These are phyloP conservation scores for Dioctria rufipes DNA, from an alignment of 2,888 invertebrate species.

Conservation along the genomic window DNA sequence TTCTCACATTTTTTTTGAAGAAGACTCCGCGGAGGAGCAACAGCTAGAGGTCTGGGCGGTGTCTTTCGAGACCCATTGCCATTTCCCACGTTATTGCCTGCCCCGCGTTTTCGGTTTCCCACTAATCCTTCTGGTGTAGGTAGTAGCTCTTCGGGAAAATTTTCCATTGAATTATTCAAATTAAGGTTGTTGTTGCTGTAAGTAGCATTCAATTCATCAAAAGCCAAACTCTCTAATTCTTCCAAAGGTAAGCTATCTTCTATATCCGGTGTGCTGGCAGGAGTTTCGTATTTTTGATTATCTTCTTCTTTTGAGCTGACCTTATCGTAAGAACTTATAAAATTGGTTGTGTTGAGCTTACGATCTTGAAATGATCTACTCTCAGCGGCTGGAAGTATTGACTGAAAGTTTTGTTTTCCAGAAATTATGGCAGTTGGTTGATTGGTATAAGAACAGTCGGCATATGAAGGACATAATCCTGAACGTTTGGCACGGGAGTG, in stretches of 20 bases:
- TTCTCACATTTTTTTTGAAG: constrained; percentile 75
- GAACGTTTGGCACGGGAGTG: constrained; percentile 49
- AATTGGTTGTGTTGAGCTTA: constrained; percentile 58
- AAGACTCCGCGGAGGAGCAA: constrained; percentile 67
- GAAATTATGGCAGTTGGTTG: neutral
- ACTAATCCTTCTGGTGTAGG: constrained; percentile 69
- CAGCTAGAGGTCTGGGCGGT: constrained; percentile 61
- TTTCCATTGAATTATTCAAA: constrained; percentile 54
- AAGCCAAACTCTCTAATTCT: constrained; percentile 67
- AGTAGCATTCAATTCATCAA: constrained; percentile 68
- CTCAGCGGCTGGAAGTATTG: neutral
- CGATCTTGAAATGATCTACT: constrained; percentile 54
- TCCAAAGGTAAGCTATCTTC: neutral
- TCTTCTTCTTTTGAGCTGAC: neutral
- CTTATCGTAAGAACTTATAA: constrained; percentile 13
- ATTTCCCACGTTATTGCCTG: constrained; percentile 61
- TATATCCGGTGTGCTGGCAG: neutral
- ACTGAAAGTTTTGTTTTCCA: neutral
- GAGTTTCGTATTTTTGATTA: neutral
- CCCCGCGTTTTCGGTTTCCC: constrained; percentile 61
- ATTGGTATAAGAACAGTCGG: neutral
- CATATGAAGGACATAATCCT: constrained; percentile 6
- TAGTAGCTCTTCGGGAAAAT: constrained; percentile 59
- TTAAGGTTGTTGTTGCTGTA: neutral
- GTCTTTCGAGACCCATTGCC: constrained; percentile 54